Base-by-base conservation (phyloP, 2,113 vertebrate species). In the Penelope pileata region DNA sequence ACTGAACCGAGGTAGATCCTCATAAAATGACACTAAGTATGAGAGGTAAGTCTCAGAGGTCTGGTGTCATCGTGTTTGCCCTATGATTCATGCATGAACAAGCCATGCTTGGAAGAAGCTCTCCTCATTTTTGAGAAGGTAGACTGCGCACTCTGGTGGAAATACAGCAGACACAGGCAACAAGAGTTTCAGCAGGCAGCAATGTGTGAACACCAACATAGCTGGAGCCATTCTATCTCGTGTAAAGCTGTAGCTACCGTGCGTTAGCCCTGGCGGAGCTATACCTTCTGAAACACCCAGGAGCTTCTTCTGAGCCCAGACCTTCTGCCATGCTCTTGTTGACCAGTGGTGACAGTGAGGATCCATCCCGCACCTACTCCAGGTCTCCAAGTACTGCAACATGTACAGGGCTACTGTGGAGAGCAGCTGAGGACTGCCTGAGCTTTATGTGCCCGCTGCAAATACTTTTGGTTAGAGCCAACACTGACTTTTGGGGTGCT, bases 141-240 rank as follows among this genome's bases (percentile, higher is more conserved):
- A 7, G 50, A 17, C 83, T 47, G 15, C 16, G 83, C 97, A 72
- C 97, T 69, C 98, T 97, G 86, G 64, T 85, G 98, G 93, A 59
- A 59, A 2, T 4, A 11, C 24, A 15, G 45, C 51, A 7, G 38
- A 2, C 21, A 7, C 0, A 9, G 30, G 48, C 58, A 43, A 4
- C 3, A 3, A 23, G 2, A 10, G 3, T 2, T 22, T 4, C 29
- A 9, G 26, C 2, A 24, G 10, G 14, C 6, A 50, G 14, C 16
- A 38, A 4, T 27, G 5, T 0, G 30, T 12, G 51, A 24, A 21
- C 1, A 3, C 3, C 43, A 21, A 27, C 15, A 1, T 2, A 43
- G 63, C 23, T 7, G 23, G 16, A 16, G 19, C 23, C 14, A 2
- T 6, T 29, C 21, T 4, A 1, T 29, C 26, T 6, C 2, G 0